These are phyloP conservation scores for Dallia pectoralis DNA, from an alignment of 2,797 vertebrate genomes.

Conservation along the genomic window DNA sequence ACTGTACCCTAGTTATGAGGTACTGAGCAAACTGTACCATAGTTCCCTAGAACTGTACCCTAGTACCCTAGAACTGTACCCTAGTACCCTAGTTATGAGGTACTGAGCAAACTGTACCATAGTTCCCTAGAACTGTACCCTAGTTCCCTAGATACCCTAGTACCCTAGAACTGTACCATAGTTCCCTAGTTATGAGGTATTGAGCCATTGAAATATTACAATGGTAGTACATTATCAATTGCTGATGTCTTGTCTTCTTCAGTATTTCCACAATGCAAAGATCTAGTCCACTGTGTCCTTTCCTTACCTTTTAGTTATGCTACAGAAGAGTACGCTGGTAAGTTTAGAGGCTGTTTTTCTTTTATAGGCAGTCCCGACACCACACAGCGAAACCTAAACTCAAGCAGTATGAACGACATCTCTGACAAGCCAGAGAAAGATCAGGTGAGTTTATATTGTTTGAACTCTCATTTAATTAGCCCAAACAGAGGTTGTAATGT, in stretches of 20 bases:
- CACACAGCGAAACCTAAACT: slow-evolving; percentile 86
- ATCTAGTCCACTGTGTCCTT: slow-evolving; percentile 52
- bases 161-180: too few relatives aligned
- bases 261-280: slow-evolving; percentile 25
- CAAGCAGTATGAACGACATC: slow-evolving; percentile 93
- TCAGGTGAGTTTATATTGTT: slow-evolving; percentile 78
- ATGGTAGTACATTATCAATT: slow-evolving; percentile 42
- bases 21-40: too few relatives aligned
- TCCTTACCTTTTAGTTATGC: slow-evolving; percentile 1
- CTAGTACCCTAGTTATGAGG: too few relatives aligned
- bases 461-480: background rate
- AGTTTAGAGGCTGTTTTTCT: slow-evolving; percentile 27
- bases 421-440: slow-evolving; percentile 98
- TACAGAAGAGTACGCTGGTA: slow-evolving; percentile 17
- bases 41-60: too few relatives aligned
- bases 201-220: slow-evolving; percentile 36
- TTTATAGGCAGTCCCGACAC: slow-evolving; percentile 87
- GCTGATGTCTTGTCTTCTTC: slow-evolving; percentile 19
- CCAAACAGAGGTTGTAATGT: background rate
- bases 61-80: too few relatives aligned
- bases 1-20: too few relatives aligned
- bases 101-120: too few relatives aligned
- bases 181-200: slow-evolving; percentile 20
- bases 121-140: too few relatives aligned
- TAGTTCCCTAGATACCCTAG: too few relatives aligned